Conservation (phyloP, 2,888 invertebrate species). For the Cephus sareptanus region DNA sequence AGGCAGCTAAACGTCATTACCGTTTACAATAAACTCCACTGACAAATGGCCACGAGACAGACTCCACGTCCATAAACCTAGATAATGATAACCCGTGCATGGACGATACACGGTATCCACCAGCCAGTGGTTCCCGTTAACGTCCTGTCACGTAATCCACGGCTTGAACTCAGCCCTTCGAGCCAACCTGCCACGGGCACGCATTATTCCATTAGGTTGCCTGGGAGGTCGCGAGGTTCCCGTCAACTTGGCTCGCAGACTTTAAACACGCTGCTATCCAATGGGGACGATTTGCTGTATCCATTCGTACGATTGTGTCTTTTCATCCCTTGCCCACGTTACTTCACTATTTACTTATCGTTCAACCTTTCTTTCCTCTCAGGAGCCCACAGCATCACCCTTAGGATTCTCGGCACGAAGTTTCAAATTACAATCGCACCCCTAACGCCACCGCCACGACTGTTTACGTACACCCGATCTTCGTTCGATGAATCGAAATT, state of each 20-base stretch:
- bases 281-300: background rate
- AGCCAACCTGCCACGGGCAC: slow-evolving; percentile 39
- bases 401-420: background rate
- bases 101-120: slow-evolving; percentile 33
- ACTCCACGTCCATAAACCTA: slow-evolving; percentile 31
- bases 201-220: slow-evolving; percentile 44
- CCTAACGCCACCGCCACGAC: background rate
- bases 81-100: slow-evolving; percentile 39
- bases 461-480: background rate
- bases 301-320: background rate
- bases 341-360: background rate
- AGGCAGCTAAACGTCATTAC: slow-evolving; percentile 21
- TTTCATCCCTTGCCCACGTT: background rate
- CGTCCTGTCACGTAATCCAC: slow-evolving; percentile 39
- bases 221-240: slow-evolving; percentile 28
- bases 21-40: slow-evolving; percentile 23
- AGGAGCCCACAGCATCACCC: background rate
- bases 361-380: background rate
- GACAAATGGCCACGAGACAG: slow-evolving; percentile 2
- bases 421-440: background rate
- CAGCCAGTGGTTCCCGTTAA: slow-evolving; percentile 28
- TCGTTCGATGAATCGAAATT: slow-evolving; percentile 1
- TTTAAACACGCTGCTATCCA: background rate
- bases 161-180: slow-evolving; percentile 32
- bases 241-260: background rate